These are phyloP conservation scores for Dissostichus mawsoni DNA, from an alignment of 2,113 vertebrate genomes.

Conservation along the genomic window DNA sequence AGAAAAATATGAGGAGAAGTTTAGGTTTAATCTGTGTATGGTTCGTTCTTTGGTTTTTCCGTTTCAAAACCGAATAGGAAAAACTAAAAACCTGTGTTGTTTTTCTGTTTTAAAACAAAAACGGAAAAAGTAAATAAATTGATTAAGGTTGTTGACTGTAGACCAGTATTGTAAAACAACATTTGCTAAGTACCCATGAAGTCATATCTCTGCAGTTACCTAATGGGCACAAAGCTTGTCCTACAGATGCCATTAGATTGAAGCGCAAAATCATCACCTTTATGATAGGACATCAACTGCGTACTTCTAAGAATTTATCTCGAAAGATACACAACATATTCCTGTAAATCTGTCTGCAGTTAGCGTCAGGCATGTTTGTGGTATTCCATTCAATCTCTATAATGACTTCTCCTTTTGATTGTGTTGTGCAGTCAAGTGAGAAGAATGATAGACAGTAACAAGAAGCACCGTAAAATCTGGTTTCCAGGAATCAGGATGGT, in stretches of 20 bases:
- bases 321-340: background rate
- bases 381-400: background rate
- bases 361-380: background rate
- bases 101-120: too few relatives aligned
- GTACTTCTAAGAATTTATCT: background rate
- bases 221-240: background rate
- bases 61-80: too few relatives aligned
- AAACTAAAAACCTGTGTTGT: too few relatives aligned
- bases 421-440: background rate
- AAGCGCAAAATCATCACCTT: conserved; percentile 15
- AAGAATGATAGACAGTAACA: background rate
- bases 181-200: background rate
- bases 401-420: conserved; percentile 7
- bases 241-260: conserved; percentile 19
- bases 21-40: too few relatives aligned
- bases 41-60: too few relatives aligned
- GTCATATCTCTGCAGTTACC: background rate
- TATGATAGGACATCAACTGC: background rate
- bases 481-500: background rate
- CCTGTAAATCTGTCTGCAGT: background rate
- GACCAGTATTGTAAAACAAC: background rate
- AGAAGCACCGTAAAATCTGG: background rate
- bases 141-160: too few relatives aligned
- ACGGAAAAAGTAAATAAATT: background rate
- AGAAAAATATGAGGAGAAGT: too few relatives aligned